Percentiles rank a stretch among this genome's conserved stretches.
Evolutionary conservation across 2,888 invertebrate species (phyloP).

Genomic region (Pyrgus malvae): DNA sequence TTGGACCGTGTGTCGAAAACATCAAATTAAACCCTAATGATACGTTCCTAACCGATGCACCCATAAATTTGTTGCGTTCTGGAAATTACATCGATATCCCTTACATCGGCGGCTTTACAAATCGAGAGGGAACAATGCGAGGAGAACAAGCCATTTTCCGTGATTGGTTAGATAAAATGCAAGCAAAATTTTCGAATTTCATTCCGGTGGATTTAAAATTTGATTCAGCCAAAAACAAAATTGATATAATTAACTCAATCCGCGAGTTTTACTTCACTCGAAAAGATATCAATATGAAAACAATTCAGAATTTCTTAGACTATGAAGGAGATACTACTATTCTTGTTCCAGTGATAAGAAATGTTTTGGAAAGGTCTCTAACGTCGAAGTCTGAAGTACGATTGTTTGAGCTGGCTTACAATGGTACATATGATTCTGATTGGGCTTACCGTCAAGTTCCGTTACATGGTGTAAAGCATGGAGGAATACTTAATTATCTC

Average conservation of each 20-base stretch:
- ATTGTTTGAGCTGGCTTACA: constrained; percentile 58
- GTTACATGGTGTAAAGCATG: constrained; percentile 59
- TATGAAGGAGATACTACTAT: constrained; percentile 65
- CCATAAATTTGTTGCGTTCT: constrained; percentile 52
- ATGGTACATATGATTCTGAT: constrained; percentile 55
- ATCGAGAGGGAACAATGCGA: constrained; percentile 64
- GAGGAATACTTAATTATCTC: constrained; percentile 60
- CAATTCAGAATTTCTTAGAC: constrained; percentile 61
- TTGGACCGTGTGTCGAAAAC: constrained; percentile 70
- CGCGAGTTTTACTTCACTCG: constrained; percentile 57
- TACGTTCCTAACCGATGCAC: constrained; percentile 55
- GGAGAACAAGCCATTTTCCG: constrained; percentile 49
- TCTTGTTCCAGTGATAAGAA: constrained; percentile 55
- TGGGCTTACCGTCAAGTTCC: constrained; percentile 58
- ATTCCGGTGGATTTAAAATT: constrained; percentile 58
- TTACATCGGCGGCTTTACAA: constrained; percentile 58
- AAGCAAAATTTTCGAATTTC: constrained; percentile 59
- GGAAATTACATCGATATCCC: constrained; percentile 62
- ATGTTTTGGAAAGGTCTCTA: constrained; percentile 53
- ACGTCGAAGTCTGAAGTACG: constrained; percentile 53
- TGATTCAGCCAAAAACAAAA: constrained; percentile 35
- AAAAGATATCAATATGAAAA: constrained; percentile 47
- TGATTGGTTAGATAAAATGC: constrained; percentile 57
- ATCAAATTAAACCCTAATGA: constrained; percentile 42
- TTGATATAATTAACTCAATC: constrained; percentile 43